Evolutionary conservation across 2,888 invertebrate species (phyloP).

Genomic region (Diloba caeruleocephala): DNA sequence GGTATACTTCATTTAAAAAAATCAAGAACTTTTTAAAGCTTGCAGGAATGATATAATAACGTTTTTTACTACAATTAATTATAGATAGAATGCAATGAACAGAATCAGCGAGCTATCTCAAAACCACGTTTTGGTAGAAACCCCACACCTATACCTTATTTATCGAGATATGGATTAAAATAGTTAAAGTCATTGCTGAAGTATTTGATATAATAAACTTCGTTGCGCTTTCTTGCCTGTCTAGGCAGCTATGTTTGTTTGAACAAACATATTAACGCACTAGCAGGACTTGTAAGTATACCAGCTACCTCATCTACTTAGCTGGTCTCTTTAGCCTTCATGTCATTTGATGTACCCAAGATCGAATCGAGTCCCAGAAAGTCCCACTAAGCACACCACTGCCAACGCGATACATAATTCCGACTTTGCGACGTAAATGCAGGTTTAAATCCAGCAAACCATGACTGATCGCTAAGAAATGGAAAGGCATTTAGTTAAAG

Average conservation of each 20-base stretch:
- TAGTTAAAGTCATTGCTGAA: not conserved
- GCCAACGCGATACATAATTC: slow-evolving; percentile 6
- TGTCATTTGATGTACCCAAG: not conserved
- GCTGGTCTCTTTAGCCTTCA: slow-evolving; percentile 22
- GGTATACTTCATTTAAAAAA: too few relatives aligned
- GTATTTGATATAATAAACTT: slow-evolving; percentile 20
- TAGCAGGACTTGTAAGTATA: slow-evolving; percentile 6
- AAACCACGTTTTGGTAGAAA: too few relatives aligned
- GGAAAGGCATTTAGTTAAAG: not conserved
- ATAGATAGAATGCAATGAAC: too few relatives aligned
- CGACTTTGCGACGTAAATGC: slow-evolving; percentile 6
- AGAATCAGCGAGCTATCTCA: too few relatives aligned
- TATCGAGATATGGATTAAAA: not conserved
- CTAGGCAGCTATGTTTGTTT: slow-evolving; percentile 11
- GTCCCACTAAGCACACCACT: slow-evolving; percentile 3
- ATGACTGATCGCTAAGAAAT: not conserved
- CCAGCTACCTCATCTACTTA: slow-evolving; percentile 34
- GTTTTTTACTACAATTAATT: too few relatives aligned
- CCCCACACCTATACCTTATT: too few relatives aligned
- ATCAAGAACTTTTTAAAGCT: too few relatives aligned
- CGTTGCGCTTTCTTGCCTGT: slow-evolving; percentile 16
- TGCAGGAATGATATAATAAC: too few relatives aligned
- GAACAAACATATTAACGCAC: slow-evolving; percentile 15
- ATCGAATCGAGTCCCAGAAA: too few relatives aligned
- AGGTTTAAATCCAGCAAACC: slow-evolving; percentile 1